These are phyloP conservation scores for Monopis laevigella DNA, from an alignment of 2,888 invertebrate species.

Conservation along the genomic window DNA sequence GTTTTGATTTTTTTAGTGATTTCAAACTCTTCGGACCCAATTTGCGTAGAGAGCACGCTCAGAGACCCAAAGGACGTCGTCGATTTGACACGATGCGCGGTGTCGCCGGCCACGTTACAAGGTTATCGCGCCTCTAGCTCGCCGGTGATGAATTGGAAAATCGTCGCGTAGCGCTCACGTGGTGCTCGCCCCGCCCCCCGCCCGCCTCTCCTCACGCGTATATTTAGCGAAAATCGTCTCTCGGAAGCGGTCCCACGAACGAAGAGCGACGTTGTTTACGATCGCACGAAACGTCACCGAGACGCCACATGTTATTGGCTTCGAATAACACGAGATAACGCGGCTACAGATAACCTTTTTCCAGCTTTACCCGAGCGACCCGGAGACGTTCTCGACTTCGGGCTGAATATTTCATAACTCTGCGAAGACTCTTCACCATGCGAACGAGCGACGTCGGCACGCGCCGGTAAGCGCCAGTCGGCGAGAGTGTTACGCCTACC, in stretches of 20 bases:
- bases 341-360: constrained; percentile 59
- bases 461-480: constrained; percentile 46
- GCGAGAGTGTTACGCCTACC: constrained; percentile 34
- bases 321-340: constrained; percentile 61
- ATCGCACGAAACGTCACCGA: constrained; percentile 36
- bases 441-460: constrained; percentile 37
- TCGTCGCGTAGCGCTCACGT: constrained; percentile 67
- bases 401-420: no score
- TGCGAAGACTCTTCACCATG: no score
- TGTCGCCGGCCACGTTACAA: constrained; percentile 62
- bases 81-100: constrained; percentile 44
- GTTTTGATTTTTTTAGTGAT: constrained; percentile 1
- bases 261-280: constrained; percentile 53
- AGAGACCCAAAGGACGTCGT: constrained; percentile 32
- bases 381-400: no score
- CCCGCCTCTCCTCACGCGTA: constrained; percentile 42
- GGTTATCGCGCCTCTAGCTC: constrained; percentile 62
- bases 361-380: constrained; percentile 38
- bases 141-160: constrained; percentile 66
- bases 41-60: constrained; percentile 24
- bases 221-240: constrained; percentile 67
- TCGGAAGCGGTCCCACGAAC: constrained; percentile 58
- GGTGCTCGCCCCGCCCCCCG: constrained; percentile 60
- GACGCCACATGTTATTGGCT: constrained; percentile 64
- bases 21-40: constrained; percentile 6